Percentiles rank a stretch among this genome's conserved stretches.
Conservation (phyloP, 1,140 invertebrate species). For the Euglossa dilemma region DNA sequence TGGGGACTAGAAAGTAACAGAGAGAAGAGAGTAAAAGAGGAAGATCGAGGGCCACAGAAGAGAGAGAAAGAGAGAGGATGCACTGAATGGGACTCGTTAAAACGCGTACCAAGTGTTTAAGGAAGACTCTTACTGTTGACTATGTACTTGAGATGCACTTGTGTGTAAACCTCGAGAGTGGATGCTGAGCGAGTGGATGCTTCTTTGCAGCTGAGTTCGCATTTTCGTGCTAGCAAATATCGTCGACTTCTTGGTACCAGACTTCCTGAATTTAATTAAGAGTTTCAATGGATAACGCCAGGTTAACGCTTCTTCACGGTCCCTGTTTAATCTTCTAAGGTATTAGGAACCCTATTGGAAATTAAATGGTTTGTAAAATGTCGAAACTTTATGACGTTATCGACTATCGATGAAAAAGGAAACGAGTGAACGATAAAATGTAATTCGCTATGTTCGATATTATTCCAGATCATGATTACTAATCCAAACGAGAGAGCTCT, state of each 20-base stretch:
- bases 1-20: background rate
- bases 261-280: constrained; percentile 43
- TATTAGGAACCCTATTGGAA: background rate
- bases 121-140: constrained; percentile 37
- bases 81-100: constrained; percentile 37
- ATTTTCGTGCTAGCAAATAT: constrained; percentile 37
- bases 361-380: background rate
- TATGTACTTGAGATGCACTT: constrained; percentile 28
- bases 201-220: constrained; percentile 28
- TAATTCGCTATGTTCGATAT: background rate
- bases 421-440: too few species aligned
- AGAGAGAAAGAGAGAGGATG: background rate
- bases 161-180: background rate
- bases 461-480: background rate
- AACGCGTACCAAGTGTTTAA: constrained; percentile 48
- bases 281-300: background rate
- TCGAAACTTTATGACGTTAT: background rate
- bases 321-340: too few species aligned
- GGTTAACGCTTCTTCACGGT: background rate
- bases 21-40: background rate
- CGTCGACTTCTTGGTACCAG: constrained; percentile 3
- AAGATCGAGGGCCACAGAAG: background rate
- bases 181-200: background rate
- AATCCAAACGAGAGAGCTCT: too few species aligned
- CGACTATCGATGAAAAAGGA: background rate